Conservation (phyloP, 2,113 vertebrate genomes). For the Scortum barcoo region DNA sequence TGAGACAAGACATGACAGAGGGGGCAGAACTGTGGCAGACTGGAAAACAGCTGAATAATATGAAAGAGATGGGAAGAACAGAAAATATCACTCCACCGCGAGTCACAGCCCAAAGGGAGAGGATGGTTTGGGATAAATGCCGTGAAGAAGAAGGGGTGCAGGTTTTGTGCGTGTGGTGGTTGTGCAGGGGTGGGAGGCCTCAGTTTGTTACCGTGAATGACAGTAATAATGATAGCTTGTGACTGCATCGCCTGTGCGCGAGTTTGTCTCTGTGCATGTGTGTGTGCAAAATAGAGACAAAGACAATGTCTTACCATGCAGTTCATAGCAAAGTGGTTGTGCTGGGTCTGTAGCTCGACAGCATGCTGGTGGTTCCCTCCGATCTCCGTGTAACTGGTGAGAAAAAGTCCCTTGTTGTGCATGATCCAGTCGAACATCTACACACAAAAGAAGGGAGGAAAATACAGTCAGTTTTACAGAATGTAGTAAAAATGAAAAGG, state of each 20-base stretch:
- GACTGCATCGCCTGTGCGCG: conserved; percentile 6
- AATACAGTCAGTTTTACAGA: conserved; percentile 4
- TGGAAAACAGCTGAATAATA: conserved; percentile 59
- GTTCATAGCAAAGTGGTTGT: conserved; percentile 99
- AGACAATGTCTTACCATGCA: conserved; percentile 92
- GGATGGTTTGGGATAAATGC: conserved; percentile 13
- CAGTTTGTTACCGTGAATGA: conserved; percentile 48
- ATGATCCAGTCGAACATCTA: conserved; percentile 99
- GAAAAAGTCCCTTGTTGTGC: conserved; percentile 98
- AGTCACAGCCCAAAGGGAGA: conserved; percentile 24
- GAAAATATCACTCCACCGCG: conserved; percentile 26
- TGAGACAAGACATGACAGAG: conserved; percentile 55
- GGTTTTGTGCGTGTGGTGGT: conserved; percentile 6
- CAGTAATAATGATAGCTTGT: conserved; percentile 53
- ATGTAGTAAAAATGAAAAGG: conserved; percentile 8
- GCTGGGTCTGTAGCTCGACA: conserved; percentile 97
- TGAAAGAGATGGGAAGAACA: conserved; percentile 18
- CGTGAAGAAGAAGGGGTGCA: neutral
- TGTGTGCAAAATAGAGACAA: conserved; percentile 1
- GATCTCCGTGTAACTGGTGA: conserved; percentile 97
- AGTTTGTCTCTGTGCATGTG: conserved; percentile 8
- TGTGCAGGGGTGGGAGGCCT: conserved; percentile 13
- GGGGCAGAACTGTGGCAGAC: conserved; percentile 20
- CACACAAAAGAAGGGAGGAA: conserved; percentile 18
- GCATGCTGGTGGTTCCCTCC: conserved; percentile 95